Evolutionary conservation across 2,888 invertebrate genomes (phyloP).

Genomic region (Xylocampa areola): DNA sequence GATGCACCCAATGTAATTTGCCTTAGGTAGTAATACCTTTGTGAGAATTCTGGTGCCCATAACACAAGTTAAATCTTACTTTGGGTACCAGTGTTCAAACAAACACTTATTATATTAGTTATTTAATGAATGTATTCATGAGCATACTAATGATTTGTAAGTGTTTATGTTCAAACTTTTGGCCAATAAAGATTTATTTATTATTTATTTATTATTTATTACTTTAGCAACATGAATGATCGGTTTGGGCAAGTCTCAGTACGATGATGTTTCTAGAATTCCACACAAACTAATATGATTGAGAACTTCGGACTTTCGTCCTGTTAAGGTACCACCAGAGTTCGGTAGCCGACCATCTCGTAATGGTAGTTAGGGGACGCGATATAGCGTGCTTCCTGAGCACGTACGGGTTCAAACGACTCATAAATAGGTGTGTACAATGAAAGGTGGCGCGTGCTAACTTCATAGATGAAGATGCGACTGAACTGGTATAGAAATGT

Average conservation of each 20-base stretch:
- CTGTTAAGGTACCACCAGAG: conserved; percentile 5
- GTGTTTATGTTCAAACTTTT: no score
- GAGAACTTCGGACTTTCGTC: conserved; percentile 3
- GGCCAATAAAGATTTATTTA: no score
- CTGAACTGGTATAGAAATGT: not conserved
- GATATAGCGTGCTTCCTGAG: conserved; percentile 15
- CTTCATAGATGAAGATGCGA: conserved; percentile 3
- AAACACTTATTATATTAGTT: no score
- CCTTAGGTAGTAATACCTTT: no score
- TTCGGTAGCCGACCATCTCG: conserved; percentile 18
- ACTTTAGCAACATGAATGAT: conserved; percentile 47
- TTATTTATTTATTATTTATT: no score
- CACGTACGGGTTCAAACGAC: conserved; percentile 38
- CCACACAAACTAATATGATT: conserved; percentile 7
- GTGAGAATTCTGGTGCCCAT: no score
- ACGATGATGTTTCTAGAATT: conserved; percentile 14
- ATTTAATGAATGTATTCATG: no score
- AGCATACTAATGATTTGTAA: no score
- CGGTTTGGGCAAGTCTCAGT: conserved; percentile 9
- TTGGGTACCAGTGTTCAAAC: no score
- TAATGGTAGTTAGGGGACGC: conserved; percentile 26
- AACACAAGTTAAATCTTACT: no score
- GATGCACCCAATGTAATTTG: no score
- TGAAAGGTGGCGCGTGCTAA: conserved; percentile 19
- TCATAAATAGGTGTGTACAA: conserved; percentile 46